Conservation (phyloP, 2,888 invertebrate species). For the Plebejus anna region DNA sequence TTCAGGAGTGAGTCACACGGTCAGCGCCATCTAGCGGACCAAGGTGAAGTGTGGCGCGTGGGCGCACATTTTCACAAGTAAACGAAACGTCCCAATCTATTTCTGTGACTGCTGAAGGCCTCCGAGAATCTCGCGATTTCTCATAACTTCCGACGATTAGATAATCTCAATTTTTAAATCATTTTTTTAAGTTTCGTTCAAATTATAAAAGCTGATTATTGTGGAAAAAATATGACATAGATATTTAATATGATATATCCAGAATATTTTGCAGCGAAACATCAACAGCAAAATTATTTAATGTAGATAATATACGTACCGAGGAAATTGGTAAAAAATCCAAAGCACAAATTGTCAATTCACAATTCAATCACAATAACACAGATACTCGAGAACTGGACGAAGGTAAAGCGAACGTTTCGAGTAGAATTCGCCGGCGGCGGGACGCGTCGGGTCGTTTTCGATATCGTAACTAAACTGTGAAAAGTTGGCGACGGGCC, state of each 20-base stretch:
- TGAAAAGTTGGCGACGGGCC: conserved; percentile 73
- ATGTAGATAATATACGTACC: conserved; percentile 48
- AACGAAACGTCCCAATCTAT: conserved; percentile 74
- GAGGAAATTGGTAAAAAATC: conserved; percentile 51
- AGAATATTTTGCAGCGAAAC: conserved; percentile 27
- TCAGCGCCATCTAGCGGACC: conserved; percentile 72
- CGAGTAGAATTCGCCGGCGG: conserved; percentile 73
- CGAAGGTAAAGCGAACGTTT: conserved; percentile 64
- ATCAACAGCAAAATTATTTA: neutral
- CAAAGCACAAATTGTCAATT: conserved; percentile 52
- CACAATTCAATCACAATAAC: conserved; percentile 62
- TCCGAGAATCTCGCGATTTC: conserved; percentile 51
- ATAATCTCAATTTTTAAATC: conserved; percentile 46
- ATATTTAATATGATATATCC: neutral
- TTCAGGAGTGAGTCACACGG: conserved; percentile 61
- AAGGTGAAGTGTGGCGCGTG: conserved; percentile 69
- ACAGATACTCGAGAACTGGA: conserved; percentile 63
- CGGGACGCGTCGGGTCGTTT: conserved; percentile 80
- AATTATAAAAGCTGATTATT: neutral
- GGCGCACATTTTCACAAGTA: conserved; percentile 54
- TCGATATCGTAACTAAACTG: conserved; percentile 81
- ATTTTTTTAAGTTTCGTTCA: neutral
- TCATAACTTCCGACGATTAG: conserved; percentile 66
- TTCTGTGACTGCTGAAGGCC: conserved; percentile 72
- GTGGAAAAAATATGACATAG: neutral